phyloP scores from a whole-genome alignment of 2,797 vertebrate genomes.

The Pseudocheirus occidentalis region DNA sequence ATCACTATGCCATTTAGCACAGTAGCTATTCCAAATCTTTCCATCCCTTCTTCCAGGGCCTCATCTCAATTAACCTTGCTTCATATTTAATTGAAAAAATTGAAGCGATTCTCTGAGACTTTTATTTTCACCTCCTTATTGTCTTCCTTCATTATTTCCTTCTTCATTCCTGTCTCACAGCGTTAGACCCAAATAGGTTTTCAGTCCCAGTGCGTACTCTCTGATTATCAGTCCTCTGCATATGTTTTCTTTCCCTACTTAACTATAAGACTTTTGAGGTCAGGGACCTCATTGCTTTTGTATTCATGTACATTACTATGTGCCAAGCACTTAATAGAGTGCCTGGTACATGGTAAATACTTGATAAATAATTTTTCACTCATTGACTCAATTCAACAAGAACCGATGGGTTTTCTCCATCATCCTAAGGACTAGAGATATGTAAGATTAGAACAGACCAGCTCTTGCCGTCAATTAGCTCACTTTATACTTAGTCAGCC shows the following conservation, averaged over 20 bases:
- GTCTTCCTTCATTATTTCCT: not conserved
- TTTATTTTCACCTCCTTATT: not conserved
- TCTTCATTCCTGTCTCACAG: not conserved
- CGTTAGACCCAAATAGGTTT: not conserved
- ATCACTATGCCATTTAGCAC: not conserved
- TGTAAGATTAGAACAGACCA: not conserved
- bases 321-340: not conserved
- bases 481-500: not conserved
- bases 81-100: not conserved
- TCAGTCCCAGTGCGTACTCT: not conserved
- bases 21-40: not conserved
- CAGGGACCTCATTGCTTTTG: not conserved
- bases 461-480: not conserved
- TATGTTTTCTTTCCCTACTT: not conserved
- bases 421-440: not conserved
- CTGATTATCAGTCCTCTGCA: not conserved
- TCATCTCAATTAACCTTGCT: not conserved
- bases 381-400: not conserved
- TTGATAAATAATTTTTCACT: not conserved
- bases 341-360: not conserved
- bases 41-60: not conserved
- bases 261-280: not conserved
- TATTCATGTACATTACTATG: not conserved
- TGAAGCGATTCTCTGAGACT: not conserved
- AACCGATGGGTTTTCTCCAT: not conserved